Conservation (phyloP, 2,888 invertebrate species). For the Nephrotoma appendiculata region DNA sequence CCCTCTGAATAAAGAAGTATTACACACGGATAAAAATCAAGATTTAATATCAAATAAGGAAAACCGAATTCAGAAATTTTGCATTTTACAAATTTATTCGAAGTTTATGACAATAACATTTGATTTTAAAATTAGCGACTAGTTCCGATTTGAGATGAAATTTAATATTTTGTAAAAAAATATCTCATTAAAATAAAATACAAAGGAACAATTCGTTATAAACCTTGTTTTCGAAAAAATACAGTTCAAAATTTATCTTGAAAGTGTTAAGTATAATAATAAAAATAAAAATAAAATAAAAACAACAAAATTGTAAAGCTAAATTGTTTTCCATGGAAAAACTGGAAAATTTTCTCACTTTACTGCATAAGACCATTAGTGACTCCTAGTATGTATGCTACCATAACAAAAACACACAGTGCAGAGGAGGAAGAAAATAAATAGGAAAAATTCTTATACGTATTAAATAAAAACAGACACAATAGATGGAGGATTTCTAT, state of each 20-base stretch:
- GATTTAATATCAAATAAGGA: too few species aligned
- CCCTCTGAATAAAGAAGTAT: too few species aligned
- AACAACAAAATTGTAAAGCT: not conserved
- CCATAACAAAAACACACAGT: not conserved
- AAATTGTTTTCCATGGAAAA: not conserved
- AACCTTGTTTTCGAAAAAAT: not conserved
- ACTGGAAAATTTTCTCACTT: slow-evolving; percentile 1
- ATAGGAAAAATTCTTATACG: not conserved
- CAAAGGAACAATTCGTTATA: too few species aligned
- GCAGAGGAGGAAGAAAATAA: not conserved
- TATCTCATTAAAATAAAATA: too few species aligned
- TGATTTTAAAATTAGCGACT: too few species aligned
- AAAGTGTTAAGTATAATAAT: not conserved
- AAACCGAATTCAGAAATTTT: too few species aligned
- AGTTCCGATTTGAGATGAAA: too few species aligned
- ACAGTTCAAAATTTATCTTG: not conserved
- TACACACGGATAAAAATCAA: too few species aligned
- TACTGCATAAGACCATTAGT: slow-evolving; percentile 5
- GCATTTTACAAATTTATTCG: too few species aligned
- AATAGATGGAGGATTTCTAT: not conserved
- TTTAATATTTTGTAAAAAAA: too few species aligned
- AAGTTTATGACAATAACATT: too few species aligned
- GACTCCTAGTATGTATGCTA: not conserved
- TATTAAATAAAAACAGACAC: not conserved
- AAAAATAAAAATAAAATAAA: not conserved